Percentiles rank a stretch among this genome's conserved stretches.
Conservation (phyloP, 2,797 vertebrate species). For the Amazona ochrocephala region DNA sequence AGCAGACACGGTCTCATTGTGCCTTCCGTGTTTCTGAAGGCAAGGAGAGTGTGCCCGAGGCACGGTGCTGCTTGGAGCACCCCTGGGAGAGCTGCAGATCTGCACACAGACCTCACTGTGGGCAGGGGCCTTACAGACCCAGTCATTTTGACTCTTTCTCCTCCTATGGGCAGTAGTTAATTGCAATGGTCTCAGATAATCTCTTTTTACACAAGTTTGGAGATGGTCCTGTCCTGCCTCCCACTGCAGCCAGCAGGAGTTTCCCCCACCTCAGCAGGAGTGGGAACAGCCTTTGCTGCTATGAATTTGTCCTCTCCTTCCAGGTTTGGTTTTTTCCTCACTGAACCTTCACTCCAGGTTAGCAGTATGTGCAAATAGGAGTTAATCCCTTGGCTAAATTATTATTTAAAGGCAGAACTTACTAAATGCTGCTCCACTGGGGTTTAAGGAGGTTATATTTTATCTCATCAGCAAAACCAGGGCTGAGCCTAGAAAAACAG, state of each 20-base stretch:
- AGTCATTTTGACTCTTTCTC: neutral
- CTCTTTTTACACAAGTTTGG: neutral
- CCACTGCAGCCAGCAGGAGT: neutral
- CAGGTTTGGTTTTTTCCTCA: neutral
- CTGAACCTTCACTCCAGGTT: neutral
- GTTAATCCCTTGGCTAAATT: constrained; percentile 39
- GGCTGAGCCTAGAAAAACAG: constrained; percentile 57
- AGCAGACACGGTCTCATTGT: neutral
- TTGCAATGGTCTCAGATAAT: neutral
- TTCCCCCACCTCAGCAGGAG: neutral
- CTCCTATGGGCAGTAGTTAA: neutral
- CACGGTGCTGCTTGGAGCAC: neutral
- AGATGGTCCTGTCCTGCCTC: neutral
- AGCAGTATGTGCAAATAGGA: constrained; percentile 34
- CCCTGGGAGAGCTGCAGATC: neutral
- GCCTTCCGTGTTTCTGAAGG: neutral
- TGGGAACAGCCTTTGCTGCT: neutral
- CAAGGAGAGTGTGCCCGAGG: constrained; percentile 21
- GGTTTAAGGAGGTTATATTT: constrained; percentile 42
- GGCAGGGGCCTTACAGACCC: neutral
- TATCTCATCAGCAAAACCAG: constrained; percentile 58
- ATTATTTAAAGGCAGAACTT: constrained; percentile 43
- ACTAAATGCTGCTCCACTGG: constrained; percentile 45
- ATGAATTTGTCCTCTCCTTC: neutral
- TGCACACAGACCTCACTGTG: neutral